Conservation (phyloP, 53 echinoderm and acorn worm species). For the Echinarachnius parma region DNA sequence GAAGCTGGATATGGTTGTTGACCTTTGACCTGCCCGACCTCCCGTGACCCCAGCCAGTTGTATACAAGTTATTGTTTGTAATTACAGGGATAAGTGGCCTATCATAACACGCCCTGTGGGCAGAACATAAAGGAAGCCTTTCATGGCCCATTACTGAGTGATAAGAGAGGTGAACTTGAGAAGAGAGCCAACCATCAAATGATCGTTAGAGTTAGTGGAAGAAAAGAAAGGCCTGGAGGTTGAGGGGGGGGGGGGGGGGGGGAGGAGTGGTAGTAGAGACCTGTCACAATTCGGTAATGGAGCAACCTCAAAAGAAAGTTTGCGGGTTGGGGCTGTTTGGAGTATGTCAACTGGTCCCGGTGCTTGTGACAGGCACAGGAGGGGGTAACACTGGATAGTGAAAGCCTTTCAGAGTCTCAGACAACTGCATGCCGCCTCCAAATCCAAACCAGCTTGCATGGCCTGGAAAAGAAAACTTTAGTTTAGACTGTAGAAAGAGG, state of each 20-base stretch:
- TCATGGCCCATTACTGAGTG: neutral
- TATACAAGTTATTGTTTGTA: slow-evolving; percentile 40
- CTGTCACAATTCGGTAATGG: no score
- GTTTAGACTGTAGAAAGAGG: no score
- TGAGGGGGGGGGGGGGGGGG: no score
- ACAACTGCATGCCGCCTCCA: slow-evolving; percentile 21
- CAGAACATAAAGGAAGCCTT: slow-evolving; percentile 3
- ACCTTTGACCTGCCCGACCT: slow-evolving; percentile 25
- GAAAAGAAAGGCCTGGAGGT: no score
- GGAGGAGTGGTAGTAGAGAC: neutral
- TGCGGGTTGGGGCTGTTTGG: no score
- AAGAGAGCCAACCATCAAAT: neutral
- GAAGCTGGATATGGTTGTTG: slow-evolving; percentile 10
- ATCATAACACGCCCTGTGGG: slow-evolving; percentile 33
- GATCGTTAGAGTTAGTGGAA: no score
- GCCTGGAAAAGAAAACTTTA: no score
- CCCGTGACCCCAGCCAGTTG: neutral
- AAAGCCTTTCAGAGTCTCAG: slow-evolving; percentile 3
- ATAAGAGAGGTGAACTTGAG: neutral
- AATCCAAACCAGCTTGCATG: slow-evolving; percentile 33
- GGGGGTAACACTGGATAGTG: slow-evolving; percentile 10
- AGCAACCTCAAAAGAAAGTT: no score
- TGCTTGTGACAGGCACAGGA: slow-evolving; percentile 20
- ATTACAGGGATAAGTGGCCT: slow-evolving; percentile 28
- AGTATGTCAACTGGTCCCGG: neutral